Conservation (phyloP, 2,797 vertebrate genomes). For the Euthynnus affinis region DNA sequence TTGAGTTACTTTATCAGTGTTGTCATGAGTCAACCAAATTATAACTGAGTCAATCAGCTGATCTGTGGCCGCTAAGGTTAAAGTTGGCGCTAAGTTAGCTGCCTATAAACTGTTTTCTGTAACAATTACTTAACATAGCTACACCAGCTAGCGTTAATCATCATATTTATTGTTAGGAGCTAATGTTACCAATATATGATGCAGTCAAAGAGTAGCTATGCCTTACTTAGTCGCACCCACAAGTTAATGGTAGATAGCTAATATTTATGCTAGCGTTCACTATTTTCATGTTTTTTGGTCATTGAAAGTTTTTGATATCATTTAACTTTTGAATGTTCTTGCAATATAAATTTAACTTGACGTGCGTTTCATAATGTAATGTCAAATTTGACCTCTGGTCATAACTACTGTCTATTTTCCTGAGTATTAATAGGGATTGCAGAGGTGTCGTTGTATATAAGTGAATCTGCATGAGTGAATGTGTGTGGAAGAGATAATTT, state of each 20-base stretch:
- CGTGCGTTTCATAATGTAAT: background rate
- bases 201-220: background rate
- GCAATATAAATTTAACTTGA: background rate
- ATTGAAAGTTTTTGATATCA: background rate
- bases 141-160: background rate
- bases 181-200: background rate
- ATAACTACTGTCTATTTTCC: background rate
- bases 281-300: background rate
- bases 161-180: background rate
- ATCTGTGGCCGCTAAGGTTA: conserved; percentile 34
- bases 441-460: background rate
- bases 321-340: background rate
- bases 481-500: background rate
- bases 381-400: conserved; percentile 8
- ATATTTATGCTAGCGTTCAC: background rate
- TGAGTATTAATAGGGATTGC: background rate
- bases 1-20: conserved; percentile 25
- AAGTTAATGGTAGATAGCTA: conserved; percentile 12
- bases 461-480: background rate
- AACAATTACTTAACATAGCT: background rate
- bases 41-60: conserved; percentile 33
- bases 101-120: conserved; percentile 7
- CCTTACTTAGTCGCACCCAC: background rate
- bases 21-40: conserved; percentile 23
- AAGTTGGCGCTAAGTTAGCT: conserved; percentile 39